Evolutionary conservation across 2,113 vertebrate genomes (phyloP).

Genomic region (Urocitellus parryii): DNA sequence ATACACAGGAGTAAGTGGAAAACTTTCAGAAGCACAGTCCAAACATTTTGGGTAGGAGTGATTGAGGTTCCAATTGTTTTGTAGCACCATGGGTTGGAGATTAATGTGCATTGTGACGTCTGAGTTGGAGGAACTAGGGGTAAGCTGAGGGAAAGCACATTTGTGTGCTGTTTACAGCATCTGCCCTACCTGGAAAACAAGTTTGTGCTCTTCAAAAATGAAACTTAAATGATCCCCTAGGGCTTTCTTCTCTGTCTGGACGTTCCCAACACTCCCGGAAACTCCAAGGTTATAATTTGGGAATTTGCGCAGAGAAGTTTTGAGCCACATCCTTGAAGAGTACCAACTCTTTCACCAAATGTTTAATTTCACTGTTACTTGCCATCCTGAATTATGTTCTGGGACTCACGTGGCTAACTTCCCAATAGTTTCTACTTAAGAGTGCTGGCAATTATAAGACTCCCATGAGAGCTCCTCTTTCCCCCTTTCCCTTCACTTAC

Average conservation of each 20-base stretch:
- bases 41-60: conserved; percentile 17
- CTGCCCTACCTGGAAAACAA: conserved; percentile 31
- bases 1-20: conserved; percentile 35
- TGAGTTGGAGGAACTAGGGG: neutral
- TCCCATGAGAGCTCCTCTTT: neutral
- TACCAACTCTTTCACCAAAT: neutral
- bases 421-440: neutral
- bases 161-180: neutral
- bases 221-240: neutral
- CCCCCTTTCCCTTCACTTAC: neutral
- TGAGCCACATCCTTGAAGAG: neutral
- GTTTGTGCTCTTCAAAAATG: conserved; percentile 10
- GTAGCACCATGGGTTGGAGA: neutral
- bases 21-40: conserved; percentile 59
- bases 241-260: neutral
- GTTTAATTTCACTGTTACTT: neutral
- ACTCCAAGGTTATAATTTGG: neutral
- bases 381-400: neutral
- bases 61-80: conserved; percentile 3
- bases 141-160: neutral
- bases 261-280: neutral
- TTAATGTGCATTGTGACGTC: neutral
- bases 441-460: no score
- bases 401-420: neutral
- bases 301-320: neutral